Evolutionary conservation across 2,888 invertebrate species (phyloP).

Genomic region (Acleris emargana): DNA sequence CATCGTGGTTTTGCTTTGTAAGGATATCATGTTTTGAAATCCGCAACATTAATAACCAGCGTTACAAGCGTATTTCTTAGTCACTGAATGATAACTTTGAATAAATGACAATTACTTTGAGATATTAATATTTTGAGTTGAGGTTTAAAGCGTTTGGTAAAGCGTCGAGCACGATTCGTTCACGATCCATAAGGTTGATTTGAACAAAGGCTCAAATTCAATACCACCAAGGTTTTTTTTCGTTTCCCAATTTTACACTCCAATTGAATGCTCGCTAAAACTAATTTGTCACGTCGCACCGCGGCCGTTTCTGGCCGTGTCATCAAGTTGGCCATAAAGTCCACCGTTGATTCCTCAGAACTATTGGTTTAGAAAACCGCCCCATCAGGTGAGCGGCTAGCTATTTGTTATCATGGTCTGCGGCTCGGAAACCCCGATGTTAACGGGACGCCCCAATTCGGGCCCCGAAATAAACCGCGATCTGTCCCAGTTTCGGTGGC

Average conservation of each 20-base stretch:
- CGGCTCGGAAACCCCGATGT: conserved; percentile 70
- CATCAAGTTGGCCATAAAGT: conserved; percentile 14
- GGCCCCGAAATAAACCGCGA: conserved; percentile 72
- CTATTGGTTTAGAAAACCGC: conserved; percentile 48
- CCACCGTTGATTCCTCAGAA: conserved; percentile 46
- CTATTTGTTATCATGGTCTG: conserved; percentile 67
- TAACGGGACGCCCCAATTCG: conserved; percentile 76
- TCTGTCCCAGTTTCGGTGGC: conserved; percentile 66
- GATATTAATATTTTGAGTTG: background rate
- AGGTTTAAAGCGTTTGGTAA: background rate
- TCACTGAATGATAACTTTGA: conserved; percentile 18
- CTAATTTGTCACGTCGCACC: conserved; percentile 19
- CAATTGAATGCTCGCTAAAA: conserved; percentile 17
- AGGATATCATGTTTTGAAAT: conserved; percentile 26
- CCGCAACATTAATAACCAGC: conserved; percentile 20
- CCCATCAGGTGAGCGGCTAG: conserved; percentile 65
- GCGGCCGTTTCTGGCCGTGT: background rate
- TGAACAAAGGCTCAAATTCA: conserved; percentile 10
- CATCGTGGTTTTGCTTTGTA: conserved; percentile 24
- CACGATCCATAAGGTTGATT: background rate
- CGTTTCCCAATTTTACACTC: conserved; percentile 18
- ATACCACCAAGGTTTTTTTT: conserved; percentile 1
- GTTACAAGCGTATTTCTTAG: conserved; percentile 26
- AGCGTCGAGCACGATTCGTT: background rate
- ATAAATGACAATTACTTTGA: background rate